Percentiles rank a stretch among this genome's conserved stretches.
These are phyloP conservation scores for Cyanocitta stelleri DNA, from an alignment of 2,113 vertebrate species.

Conservation along the genomic window DNA sequence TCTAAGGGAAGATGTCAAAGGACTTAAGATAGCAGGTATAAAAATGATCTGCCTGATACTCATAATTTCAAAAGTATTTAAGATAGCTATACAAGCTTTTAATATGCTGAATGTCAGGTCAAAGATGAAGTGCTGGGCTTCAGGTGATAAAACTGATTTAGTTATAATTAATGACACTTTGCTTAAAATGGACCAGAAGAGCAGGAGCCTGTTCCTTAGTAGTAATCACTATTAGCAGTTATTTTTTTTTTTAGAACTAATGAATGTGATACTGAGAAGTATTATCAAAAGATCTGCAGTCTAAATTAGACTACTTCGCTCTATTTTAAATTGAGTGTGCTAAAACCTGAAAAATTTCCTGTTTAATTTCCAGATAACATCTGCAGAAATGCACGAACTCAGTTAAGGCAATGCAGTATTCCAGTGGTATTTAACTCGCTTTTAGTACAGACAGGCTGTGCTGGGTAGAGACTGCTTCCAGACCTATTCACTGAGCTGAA, in stretches of 20 bases:
- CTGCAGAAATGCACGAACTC: neutral
- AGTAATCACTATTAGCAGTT: neutral
- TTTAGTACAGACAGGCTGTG: neutral
- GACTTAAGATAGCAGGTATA: neutral
- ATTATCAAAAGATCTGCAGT: neutral
- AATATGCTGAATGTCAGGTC: neutral
- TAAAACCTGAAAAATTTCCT: neutral
- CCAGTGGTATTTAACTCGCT: neutral
- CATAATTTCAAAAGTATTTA: neutral
- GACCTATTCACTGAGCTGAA: neutral
- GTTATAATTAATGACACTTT: neutral
- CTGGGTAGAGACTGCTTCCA: neutral
- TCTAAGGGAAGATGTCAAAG: neutral
- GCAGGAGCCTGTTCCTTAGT: neutral
- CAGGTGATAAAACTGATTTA: neutral
- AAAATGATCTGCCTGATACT: neutral
- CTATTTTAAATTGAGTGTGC: neutral
- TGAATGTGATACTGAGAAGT: neutral
- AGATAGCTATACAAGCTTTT: neutral
- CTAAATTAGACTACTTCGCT: neutral
- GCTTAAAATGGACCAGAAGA: neutral
- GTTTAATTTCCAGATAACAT: neutral
- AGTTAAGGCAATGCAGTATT: neutral
- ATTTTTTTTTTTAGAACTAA: neutral
- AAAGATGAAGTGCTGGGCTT: neutral